phyloP scores from a whole-genome alignment of 2,113 vertebrate genomes.

The Orcinus orca region DNA sequence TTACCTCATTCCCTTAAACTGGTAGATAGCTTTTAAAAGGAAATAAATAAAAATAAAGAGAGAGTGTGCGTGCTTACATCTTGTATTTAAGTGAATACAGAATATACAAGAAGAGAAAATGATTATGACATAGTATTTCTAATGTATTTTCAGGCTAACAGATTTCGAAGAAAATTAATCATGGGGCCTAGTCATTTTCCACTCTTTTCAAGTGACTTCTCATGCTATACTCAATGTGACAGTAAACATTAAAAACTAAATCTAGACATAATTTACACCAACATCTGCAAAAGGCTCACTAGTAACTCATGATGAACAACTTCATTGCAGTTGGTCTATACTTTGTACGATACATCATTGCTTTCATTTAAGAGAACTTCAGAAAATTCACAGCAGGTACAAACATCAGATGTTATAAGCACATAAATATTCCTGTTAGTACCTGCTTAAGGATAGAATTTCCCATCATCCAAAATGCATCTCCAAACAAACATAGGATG shows the following conservation, averaged over 20 bases:
- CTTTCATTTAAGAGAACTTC: not conserved
- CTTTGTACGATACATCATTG: not conserved
- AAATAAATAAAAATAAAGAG: not conserved
- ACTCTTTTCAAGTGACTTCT: not conserved
- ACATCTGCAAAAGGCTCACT: not conserved
- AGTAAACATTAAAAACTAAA: not conserved
- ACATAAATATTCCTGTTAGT: not conserved
- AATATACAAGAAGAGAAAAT: not conserved
- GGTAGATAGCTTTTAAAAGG: not conserved
- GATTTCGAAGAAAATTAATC: not conserved
- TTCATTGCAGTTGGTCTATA: not conserved
- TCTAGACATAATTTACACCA: not conserved
- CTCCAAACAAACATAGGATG: not conserved
- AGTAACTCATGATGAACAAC: not conserved
- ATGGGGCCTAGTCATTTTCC: not conserved
- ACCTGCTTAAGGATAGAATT: not conserved
- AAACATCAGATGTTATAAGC: not conserved
- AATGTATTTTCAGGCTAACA: not conserved
- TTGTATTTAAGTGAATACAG: not conserved
- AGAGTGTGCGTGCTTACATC: not conserved
- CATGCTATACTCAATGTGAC: not conserved
- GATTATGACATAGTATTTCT: not conserved
- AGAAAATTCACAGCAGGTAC: not conserved
- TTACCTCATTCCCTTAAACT: not conserved
- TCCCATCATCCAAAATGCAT: not conserved